Evolutionary conservation across 2,888 invertebrate species (phyloP), one percentile per base, ranked within the genome.

Genomic region (Nephrocerus scutellatus): DNA sequence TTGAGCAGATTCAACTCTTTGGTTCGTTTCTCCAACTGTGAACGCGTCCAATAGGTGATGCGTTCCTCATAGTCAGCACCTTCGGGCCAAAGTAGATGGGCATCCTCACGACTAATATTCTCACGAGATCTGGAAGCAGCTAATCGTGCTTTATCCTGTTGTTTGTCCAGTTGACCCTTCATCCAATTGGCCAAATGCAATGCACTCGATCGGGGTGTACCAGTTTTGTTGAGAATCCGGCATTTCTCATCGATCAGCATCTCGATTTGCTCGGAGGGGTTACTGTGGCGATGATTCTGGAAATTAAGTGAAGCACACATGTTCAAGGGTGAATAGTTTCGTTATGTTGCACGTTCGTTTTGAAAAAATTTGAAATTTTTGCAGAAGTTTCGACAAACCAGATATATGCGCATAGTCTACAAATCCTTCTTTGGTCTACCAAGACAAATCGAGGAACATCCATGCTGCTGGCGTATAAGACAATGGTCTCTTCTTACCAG

Each of bases 181-280:
- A 85, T 84, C 85, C 85, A 85, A 55, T 82, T 77, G 48, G 84
- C 83, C 48, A 85, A 69, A 54, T 84, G 84, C 32, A 83, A 63
- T 1, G 83, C 82, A 39, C 81, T 82, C 12, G 82, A 82, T 60
- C 77, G 79, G 54, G 79, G 78, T 24, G 75, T 72, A 32, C 76
- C 75, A 33, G 71, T 72, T 60, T 77, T 78, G 48, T 75, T 76
- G 44, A 79, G 64, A 44, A 75, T 74, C 49, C 76, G 75, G 60
- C 78, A 79, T 55, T 77, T 76, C 59, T 76, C 75, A 56, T 78
- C 78, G 48, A 77, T 78, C 45, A 77, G 60, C 56, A 76, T 73
- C 53, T 76, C 75, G 44, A 77, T 69, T 55, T 74, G 73, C 49
- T 71, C 73, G 29, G 64, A 57, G 28, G 56, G 59, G 43, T 50